A percentile compares a stretch with the other conserved stretches of the same genome.
phyloP scores from a whole-genome alignment of 30 jellyfish, hydroid and myxozoan genomes.

The Sanderia malayensis region DNA sequence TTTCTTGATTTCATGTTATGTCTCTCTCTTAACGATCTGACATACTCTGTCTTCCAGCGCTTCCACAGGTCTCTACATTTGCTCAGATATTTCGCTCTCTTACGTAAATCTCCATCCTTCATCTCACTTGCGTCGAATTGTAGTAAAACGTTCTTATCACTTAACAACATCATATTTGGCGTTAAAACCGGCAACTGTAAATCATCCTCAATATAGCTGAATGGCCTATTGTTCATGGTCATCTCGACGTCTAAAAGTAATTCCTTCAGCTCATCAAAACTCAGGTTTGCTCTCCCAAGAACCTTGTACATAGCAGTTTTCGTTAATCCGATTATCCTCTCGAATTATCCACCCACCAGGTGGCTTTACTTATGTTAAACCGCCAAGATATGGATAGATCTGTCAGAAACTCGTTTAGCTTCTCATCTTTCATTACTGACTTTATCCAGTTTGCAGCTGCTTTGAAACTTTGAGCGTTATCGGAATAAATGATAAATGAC shows the following conservation, averaged over 20 bases:
- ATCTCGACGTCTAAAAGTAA: constrained; percentile 44
- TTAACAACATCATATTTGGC: constrained; percentile 43
- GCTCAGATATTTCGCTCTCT: constrained; percentile 56
- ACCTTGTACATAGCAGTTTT: constrained; percentile 52
- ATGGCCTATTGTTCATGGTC: constrained; percentile 52
- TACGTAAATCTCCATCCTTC: constrained; percentile 53
- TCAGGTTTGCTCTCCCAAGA: constrained; percentile 38
- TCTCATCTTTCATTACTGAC: background rate
- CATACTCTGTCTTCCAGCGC: constrained; percentile 65
- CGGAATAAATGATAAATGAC: constrained; percentile 48
- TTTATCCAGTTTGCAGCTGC: constrained; percentile 32
- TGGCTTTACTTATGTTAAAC: constrained; percentile 62
- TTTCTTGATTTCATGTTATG: constrained; percentile 1
- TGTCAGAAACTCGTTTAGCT: background rate
- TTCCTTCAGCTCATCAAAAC: constrained; percentile 42
- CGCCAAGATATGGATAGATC: constrained; percentile 38
- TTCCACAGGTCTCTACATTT: constrained; percentile 66
- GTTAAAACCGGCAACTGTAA: constrained; percentile 36
- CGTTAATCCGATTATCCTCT: constrained; percentile 35
- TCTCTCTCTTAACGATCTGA: constrained; percentile 17
- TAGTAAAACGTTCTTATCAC: background rate
- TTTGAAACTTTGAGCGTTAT: constrained; percentile 43
- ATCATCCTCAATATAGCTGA: constrained; percentile 49
- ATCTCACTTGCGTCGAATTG: constrained; percentile 24
- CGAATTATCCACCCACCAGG: constrained; percentile 74